phyloP scores from a whole-genome alignment of 2,113 vertebrate genomes.

The Actenoides lindsayi region DNA sequence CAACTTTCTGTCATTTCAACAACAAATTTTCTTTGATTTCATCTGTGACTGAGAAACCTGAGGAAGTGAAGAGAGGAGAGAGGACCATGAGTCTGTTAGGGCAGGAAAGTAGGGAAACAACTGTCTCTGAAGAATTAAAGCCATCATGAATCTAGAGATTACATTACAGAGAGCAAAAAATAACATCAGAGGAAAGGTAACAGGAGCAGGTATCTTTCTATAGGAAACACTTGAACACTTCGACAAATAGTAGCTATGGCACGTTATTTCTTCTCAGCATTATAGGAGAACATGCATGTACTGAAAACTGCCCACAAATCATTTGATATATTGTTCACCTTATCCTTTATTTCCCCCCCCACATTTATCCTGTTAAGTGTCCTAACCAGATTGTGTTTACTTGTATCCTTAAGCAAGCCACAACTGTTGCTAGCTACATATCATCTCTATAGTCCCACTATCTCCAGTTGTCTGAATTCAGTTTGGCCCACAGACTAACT shows the following conservation, averaged over 20 bases:
- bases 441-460: slow-evolving; percentile 32
- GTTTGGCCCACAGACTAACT: background rate
- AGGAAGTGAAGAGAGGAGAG: background rate
- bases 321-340: background rate
- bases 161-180: background rate
- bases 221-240: background rate
- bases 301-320: background rate
- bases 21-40: background rate
- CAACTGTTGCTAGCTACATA: slow-evolving; percentile 26
- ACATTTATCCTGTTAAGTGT: slow-evolving; percentile 2
- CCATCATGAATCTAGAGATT: background rate
- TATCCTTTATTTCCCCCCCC: background rate
- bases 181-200: background rate
- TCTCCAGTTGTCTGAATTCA: slow-evolving; percentile 1
- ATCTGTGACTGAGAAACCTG: background rate
- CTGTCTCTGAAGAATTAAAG: background rate
- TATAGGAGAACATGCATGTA: background rate
- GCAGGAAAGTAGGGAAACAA: background rate
- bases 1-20: background rate
- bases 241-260: background rate
- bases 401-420: slow-evolving; percentile 27
- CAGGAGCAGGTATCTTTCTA: background rate
- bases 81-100: background rate
- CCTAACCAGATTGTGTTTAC: slow-evolving; percentile 40
- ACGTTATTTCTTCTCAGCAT: background rate